Evolutionary conservation across 2,113 vertebrate genomes (phyloP).

Genomic region (Empidonax alnorum): DNA sequence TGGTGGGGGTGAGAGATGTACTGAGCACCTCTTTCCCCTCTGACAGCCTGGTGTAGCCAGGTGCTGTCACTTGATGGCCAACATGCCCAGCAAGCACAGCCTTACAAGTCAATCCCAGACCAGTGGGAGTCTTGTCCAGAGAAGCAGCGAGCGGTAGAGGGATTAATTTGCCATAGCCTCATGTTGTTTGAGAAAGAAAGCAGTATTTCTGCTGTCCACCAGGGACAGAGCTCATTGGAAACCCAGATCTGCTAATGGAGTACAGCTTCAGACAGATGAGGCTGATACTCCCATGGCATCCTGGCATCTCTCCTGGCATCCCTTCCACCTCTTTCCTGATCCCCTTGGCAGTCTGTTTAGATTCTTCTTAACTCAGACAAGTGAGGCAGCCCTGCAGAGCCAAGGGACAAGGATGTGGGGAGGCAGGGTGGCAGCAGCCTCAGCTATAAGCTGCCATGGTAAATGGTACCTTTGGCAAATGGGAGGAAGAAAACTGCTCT

Average conservation of each 20-base stretch:
- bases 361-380: neutral
- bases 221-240: fast-evolving
- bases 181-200: neutral
- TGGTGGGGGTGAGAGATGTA: too few relatives aligned
- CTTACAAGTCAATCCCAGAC: neutral
- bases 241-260: neutral
- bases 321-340: neutral
- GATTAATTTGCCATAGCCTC: neutral
- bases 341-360: neutral
- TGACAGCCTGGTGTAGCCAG: neutral
- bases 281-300: neutral
- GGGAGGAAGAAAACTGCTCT: neutral
- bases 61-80: neutral
- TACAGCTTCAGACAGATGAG: neutral
- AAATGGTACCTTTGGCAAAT: neutral
- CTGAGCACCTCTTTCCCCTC: neutral
- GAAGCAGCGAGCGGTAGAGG: neutral
- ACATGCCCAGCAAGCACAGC: neutral
- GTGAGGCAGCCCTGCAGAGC: fast-evolving
- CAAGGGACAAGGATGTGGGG: neutral
- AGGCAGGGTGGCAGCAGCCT: neutral
- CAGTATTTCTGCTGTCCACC: neutral
- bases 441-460: neutral
- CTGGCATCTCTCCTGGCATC: neutral
- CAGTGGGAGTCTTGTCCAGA: neutral